Percentiles rank a stretch among this genome's conserved stretches.
phyloP scores from a whole-genome alignment of 2,797 vertebrate species.

The Myotis daubentonii region DNA sequence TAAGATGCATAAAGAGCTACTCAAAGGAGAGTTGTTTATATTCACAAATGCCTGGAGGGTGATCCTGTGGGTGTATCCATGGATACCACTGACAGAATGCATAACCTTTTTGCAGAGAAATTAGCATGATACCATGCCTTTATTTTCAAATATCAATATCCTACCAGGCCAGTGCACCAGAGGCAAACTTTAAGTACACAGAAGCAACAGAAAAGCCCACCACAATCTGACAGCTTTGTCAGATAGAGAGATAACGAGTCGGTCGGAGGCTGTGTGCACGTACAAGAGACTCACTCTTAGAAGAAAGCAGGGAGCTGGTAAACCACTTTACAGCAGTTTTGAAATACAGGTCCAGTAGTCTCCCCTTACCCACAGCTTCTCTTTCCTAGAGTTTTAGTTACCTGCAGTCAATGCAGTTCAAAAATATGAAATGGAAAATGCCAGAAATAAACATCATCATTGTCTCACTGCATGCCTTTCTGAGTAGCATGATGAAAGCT shows the following conservation, averaged over 20 bases:
- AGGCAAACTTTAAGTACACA: background rate
- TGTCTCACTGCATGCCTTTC: background rate
- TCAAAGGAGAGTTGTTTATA: background rate
- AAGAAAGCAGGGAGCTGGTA: background rate
- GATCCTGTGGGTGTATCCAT: rapidly evolving
- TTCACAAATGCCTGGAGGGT: background rate
- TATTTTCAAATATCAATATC: background rate
- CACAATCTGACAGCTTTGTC: background rate
- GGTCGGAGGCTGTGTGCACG: rapidly evolving
- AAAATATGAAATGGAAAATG: background rate
- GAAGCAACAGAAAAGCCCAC: background rate
- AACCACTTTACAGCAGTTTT: background rate
- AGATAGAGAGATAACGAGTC: background rate
- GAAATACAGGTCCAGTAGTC: background rate
- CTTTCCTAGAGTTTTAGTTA: background rate
- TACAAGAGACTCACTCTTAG: background rate
- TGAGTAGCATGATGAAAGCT: background rate
- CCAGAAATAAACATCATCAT: background rate
- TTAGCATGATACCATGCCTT: background rate
- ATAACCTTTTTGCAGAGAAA: background rate
- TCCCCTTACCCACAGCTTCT: rapidly evolving
- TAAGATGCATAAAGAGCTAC: background rate
- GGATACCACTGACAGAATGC: rapidly evolving
- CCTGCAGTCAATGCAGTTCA: too few species aligned
- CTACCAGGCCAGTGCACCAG: background rate